These are phyloP conservation scores for Myanophis thanlyinensis DNA, from an alignment of 2,113 vertebrate genomes.

Conservation along the genomic window DNA sequence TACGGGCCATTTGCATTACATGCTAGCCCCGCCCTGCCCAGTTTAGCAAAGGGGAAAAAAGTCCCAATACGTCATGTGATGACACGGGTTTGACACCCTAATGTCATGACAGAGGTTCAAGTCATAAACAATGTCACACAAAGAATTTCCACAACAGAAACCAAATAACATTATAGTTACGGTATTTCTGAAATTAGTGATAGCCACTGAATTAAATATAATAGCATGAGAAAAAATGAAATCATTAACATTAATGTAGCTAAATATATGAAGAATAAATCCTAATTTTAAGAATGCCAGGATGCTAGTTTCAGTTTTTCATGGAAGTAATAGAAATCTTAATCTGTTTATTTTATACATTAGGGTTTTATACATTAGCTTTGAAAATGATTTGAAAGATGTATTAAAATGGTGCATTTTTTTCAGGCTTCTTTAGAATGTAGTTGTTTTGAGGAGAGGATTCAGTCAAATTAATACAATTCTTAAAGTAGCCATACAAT, in stretches of 20 bases:
- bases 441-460: background rate
- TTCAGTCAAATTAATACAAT: background rate
- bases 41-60: too few relatives aligned
- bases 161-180: background rate
- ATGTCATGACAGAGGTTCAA: background rate
- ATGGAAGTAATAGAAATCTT: background rate
- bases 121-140: background rate
- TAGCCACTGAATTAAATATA: background rate
- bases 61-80: too few relatives aligned
- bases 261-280: background rate
- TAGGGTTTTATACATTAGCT: background rate
- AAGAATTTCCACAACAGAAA: background rate
- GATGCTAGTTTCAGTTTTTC: background rate
- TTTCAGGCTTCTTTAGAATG: background rate
- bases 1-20: too few relatives aligned
- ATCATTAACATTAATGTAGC: background rate
- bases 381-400: background rate
- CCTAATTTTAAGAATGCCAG: background rate
- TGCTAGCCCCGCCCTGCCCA: too few relatives aligned
- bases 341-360: background rate
- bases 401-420: background rate
- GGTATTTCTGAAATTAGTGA: background rate
- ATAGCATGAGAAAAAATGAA: background rate
- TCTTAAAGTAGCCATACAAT: background rate
- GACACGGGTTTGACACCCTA: too few relatives aligned